Evolutionary conservation across 2,113 vertebrate genomes (phyloP).

Genomic region (Myanophis thanlyinensis): DNA sequence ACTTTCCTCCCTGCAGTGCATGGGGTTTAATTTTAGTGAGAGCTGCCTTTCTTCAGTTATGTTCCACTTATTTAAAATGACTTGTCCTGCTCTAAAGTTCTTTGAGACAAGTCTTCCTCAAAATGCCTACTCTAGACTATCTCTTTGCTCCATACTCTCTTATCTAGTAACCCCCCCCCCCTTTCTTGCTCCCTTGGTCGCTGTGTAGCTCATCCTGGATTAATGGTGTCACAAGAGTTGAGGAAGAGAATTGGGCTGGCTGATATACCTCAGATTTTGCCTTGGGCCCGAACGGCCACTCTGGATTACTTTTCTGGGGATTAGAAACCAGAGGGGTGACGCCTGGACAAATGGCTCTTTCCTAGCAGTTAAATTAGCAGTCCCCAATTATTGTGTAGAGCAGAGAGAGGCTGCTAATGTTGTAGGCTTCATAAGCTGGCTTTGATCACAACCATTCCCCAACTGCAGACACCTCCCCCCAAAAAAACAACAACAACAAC

Average conservation of each 20-base stretch:
- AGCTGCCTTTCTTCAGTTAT: not conserved
- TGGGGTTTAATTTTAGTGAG: not conserved
- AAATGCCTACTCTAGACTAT: not conserved
- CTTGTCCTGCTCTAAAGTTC: not conserved
- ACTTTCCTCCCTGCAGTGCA: not conserved
- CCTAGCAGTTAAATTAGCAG: not conserved
- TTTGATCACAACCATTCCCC: constrained; percentile 8
- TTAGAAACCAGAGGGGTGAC: not conserved
- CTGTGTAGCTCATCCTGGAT: constrained; percentile 42
- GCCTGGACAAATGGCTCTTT: constrained; percentile 9
- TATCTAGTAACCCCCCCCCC: too few relatives aligned
- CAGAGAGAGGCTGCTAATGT: constrained; percentile 16
- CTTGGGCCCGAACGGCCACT: constrained; percentile 3
- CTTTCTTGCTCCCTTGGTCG: constrained; percentile 44
- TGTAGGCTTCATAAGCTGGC: constrained; percentile 48
- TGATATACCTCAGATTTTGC: not conserved
- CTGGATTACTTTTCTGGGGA: constrained; percentile 12
- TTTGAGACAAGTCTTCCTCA: not conserved
- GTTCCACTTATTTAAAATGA: not conserved
- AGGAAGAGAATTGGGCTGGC: constrained; percentile 1
- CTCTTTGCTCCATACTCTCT: not conserved
- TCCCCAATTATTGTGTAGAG: not conserved
- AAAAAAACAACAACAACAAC: too few relatives aligned
- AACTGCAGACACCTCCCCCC: constrained; percentile 53
- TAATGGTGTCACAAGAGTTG: not conserved